phyloP scores from a whole-genome alignment of 1,140 invertebrate genomes.

The Tigriopus japonicus region DNA sequence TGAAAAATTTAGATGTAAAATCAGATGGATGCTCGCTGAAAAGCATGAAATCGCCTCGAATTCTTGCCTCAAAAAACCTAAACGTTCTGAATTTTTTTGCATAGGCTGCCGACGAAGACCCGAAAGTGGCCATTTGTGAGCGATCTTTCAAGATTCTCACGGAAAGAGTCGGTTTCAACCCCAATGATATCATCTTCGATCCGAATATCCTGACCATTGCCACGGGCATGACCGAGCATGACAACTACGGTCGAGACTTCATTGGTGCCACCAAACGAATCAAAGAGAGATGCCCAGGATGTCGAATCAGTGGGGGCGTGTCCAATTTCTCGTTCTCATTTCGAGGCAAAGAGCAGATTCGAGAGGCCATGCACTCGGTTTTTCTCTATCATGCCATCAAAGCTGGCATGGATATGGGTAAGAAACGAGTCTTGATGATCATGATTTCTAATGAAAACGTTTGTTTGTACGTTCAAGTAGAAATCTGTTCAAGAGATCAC shows the following conservation, averaged over 20 bases:
- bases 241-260: constrained; percentile 35
- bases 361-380: constrained; percentile 38
- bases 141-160: constrained; percentile 32
- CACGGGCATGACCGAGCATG: constrained; percentile 43
- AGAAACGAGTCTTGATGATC: not conserved
- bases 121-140: constrained; percentile 31
- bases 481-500: too few relatives aligned
- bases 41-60: too few relatives aligned
- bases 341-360: constrained; percentile 36
- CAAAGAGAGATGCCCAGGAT: constrained; percentile 28
- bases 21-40: too few relatives aligned
- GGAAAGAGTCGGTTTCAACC: constrained; percentile 34
- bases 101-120: constrained; percentile 24
- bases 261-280: constrained; percentile 32
- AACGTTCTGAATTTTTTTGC: too few relatives aligned
- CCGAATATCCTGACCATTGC: constrained; percentile 43
- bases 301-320: constrained; percentile 37
- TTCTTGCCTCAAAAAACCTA: too few relatives aligned
- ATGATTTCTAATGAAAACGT: too few relatives aligned
- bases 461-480: too few relatives aligned
- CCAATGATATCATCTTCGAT: constrained; percentile 43
- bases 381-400: constrained; percentile 20
- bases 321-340: constrained; percentile 47
- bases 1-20: too few relatives aligned
- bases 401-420: constrained; percentile 21